Conservation (phyloP, 1,140 invertebrate species). For the Heliothis virescens region DNA sequence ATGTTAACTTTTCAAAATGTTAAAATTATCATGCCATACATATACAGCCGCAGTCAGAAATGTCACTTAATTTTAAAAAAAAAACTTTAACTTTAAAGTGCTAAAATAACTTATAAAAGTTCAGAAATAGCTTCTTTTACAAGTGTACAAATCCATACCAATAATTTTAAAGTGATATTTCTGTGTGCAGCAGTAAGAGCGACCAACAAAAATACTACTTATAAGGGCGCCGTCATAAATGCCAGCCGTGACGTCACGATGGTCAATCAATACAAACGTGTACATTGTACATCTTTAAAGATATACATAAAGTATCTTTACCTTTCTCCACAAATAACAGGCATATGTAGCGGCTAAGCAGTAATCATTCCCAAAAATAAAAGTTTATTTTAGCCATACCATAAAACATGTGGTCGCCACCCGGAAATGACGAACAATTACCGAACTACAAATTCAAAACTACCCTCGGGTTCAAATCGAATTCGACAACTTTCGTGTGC, state of each 20-base stretch:
- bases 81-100: no score
- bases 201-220: background rate
- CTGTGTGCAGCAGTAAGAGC: background rate
- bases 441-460: constrained; percentile 23
- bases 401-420: background rate
- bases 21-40: no score
- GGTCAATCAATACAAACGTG: background rate
- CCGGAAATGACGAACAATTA: constrained; percentile 28
- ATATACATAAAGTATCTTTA: background rate
- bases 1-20: no score
- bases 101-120: no score
- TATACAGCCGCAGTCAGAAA: no score
- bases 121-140: no score
- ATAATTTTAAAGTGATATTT: no score
- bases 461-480: constrained; percentile 10
- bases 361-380: background rate
- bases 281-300: background rate
- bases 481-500: constrained; percentile 33
- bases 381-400: background rate
- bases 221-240: background rate
- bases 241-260: constrained; percentile 1
- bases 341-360: background rate
- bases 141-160: no score
- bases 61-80: no score
- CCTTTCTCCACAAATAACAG: background rate